These are phyloP conservation scores for Gobio gobio DNA, from an alignment of 2,113 vertebrate species.

Conservation along the genomic window DNA sequence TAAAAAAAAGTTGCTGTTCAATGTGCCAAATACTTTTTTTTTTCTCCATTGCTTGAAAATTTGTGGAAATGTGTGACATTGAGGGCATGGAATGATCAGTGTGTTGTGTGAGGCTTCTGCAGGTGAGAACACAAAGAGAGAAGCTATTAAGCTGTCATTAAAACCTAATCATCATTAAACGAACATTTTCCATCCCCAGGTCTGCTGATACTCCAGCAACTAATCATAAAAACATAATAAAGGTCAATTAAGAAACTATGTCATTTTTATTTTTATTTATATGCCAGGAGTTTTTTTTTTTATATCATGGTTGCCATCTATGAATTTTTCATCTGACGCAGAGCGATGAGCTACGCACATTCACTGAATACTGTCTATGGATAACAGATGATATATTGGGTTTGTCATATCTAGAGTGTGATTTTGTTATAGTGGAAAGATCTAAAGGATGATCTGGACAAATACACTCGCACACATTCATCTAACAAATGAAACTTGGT, in stretches of 20 bases:
- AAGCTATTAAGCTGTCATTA: constrained; percentile 76
- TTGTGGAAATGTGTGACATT: constrained; percentile 30
- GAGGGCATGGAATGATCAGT: constrained; percentile 40
- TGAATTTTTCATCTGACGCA: background rate
- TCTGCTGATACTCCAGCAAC: constrained; percentile 61
- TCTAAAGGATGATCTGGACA: constrained; percentile 2
- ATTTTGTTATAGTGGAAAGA: background rate
- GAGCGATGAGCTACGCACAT: background rate
- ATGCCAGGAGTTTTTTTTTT: background rate
- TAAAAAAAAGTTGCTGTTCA: background rate
- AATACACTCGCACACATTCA: background rate
- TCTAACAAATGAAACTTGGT: constrained; percentile 7
- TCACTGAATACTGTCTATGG: background rate
- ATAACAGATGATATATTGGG: constrained; percentile 17
- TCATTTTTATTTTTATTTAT: no score
- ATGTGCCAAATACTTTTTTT: background rate
- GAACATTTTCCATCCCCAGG: constrained; percentile 67
- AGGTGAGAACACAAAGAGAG: constrained; percentile 62
- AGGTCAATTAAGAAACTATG: constrained; percentile 67
- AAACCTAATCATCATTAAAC: constrained; percentile 76
- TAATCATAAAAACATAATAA: constrained; percentile 71
- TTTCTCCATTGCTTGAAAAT: background rate
- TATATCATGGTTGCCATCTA: background rate
- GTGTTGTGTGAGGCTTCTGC: constrained; percentile 38
- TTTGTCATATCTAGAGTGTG: constrained; percentile 15